These are phyloP conservation scores for Sialia sialis DNA, from an alignment of 2,113 vertebrate species.

Conservation along the genomic window DNA sequence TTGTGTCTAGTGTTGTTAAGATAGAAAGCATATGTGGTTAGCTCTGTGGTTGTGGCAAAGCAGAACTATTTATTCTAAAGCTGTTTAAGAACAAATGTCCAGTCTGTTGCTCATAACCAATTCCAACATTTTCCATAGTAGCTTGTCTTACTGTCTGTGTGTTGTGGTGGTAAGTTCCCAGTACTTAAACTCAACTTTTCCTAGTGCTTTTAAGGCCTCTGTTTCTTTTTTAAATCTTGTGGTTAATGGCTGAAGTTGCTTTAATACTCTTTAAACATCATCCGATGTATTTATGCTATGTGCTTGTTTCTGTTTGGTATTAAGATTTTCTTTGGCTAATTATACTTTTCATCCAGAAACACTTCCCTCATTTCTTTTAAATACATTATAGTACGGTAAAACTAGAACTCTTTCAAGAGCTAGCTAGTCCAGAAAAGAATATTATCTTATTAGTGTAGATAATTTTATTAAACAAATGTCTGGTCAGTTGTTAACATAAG, in stretches of 20 bases:
- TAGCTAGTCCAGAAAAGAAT: background rate
- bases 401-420: background rate
- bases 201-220: background rate
- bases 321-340: background rate
- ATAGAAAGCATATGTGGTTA: background rate
- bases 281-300: background rate
- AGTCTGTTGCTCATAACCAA: background rate
- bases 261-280: background rate
- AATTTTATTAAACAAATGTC: background rate
- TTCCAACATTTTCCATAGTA: background rate
- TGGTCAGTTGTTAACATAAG: background rate
- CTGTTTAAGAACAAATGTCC: background rate
- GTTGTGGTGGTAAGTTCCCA: background rate
- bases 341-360: background rate
- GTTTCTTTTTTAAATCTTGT: background rate
- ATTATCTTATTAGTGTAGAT: background rate
- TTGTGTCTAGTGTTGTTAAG: background rate
- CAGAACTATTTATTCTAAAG: background rate
- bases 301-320: background rate
- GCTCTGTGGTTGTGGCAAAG: background rate
- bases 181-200: background rate
- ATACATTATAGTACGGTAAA: background rate
- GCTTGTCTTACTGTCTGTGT: background rate
- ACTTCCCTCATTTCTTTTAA: background rate
- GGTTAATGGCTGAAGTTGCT: background rate